These are phyloP conservation scores for Cyprinodon tularosa DNA, from an alignment of 2,113 vertebrate genomes.

Conservation along the genomic window DNA sequence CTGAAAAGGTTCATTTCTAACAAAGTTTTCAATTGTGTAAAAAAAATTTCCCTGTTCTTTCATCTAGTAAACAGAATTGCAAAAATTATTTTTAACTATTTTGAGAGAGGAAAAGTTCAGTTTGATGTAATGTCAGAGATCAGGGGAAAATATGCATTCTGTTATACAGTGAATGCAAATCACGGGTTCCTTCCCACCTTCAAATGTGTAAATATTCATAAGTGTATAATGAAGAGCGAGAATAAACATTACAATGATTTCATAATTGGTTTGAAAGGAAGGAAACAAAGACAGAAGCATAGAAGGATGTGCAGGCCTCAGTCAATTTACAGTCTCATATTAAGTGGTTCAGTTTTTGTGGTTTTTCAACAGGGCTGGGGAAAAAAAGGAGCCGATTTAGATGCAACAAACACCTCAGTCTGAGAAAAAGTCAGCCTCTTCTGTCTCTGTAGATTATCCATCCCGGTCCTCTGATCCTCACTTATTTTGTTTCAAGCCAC, in stretches of 20 bases:
- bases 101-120: neutral
- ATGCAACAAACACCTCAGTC: constrained; percentile 24
- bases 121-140: neutral
- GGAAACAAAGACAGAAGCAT: constrained; percentile 15
- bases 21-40: neutral
- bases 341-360: constrained; percentile 4
- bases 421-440: constrained; percentile 2
- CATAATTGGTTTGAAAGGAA: constrained; percentile 21
- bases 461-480: constrained; percentile 46
- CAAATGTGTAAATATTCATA: constrained; percentile 58
- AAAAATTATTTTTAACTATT: neutral
- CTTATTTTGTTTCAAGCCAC: constrained; percentile 32
- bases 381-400: constrained; percentile 19
- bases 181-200: constrained; percentile 27
- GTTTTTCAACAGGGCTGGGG: constrained; percentile 13
- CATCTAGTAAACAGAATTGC: neutral
- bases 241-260: constrained; percentile 16
- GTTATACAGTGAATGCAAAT: neutral
- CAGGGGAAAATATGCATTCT: neutral
- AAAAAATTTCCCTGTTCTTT: neutral
- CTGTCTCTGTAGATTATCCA: constrained; percentile 22
- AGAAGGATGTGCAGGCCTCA: constrained; percentile 17
- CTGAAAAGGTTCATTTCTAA: no score
- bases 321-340: constrained; percentile 24
- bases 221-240: constrained; percentile 13